These are phyloP conservation scores for Sparidentex hasta DNA, from an alignment of 2,797 vertebrate genomes.

Conservation along the genomic window DNA sequence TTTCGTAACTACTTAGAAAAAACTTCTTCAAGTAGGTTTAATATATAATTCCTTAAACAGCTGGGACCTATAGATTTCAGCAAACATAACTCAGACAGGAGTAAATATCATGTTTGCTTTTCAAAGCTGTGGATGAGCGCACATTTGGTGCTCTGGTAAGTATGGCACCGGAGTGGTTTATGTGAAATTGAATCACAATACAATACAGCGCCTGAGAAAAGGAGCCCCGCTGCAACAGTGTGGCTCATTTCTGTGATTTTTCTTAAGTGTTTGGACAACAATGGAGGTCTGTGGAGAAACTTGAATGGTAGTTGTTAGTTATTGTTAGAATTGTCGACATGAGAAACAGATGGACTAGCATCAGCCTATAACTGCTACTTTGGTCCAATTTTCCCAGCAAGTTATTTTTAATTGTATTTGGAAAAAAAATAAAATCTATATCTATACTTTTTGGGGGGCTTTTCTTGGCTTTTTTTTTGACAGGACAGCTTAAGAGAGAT, in stretches of 20 bases:
- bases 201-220: neutral
- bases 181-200: slow-evolving; percentile 8
- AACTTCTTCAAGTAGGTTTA: no score
- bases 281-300: neutral
- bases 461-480: no score
- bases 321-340: neutral
- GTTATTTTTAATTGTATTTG: neutral
- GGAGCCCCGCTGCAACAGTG: neutral
- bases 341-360: slow-evolving; percentile 2
- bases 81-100: neutral
- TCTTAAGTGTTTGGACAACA: neutral
- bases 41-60: neutral
- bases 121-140: slow-evolving; percentile 11
- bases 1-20: no score
- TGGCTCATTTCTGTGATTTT: neutral
- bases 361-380: neutral
- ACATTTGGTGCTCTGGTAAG: slow-evolving; percentile 2
- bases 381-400: neutral
- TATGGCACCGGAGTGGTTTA: neutral
- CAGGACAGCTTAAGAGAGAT: no score
- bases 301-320: no score
- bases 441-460: no score
- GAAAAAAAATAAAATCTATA: no score
- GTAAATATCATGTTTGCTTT: slow-evolving; percentile 1
- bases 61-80: neutral